phyloP scores from a whole-genome alignment of 2,113 vertebrate species.

The Syngnathus typhle region DNA sequence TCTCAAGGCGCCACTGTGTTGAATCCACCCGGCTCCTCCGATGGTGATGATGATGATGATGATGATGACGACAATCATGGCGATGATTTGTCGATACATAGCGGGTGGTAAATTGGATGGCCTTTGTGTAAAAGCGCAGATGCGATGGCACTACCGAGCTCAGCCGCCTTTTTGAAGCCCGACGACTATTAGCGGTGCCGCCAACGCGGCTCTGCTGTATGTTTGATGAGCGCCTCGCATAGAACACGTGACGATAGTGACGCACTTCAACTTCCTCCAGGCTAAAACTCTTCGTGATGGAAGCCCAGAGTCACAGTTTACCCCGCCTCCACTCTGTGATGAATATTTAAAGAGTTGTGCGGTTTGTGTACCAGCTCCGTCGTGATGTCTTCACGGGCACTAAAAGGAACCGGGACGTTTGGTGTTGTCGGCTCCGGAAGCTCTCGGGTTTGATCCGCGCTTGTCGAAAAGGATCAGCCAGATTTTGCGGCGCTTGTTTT shows the following conservation, averaged over 20 bases:
- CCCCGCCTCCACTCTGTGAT: constrained; percentile 35
- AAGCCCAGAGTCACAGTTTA: constrained; percentile 34
- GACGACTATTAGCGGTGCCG: constrained; percentile 41
- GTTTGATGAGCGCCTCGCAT: constrained; percentile 57
- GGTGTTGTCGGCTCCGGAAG: constrained; percentile 45
- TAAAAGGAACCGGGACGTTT: constrained; percentile 26
- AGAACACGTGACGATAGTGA: constrained; percentile 35
- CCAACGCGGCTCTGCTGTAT: constrained; percentile 49
- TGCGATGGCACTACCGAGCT: constrained; percentile 60
- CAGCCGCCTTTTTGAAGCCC: constrained; percentile 54
- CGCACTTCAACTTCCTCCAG: constrained; percentile 38
- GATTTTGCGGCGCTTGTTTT: constrained; percentile 39
- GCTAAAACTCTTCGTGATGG: constrained; percentile 47
- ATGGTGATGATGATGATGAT: neutral
- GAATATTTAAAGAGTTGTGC: constrained; percentile 54
- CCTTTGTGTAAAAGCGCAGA: constrained; percentile 31
- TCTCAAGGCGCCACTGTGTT: too few species aligned
- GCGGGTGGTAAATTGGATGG: constrained; percentile 24
- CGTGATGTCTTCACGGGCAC: constrained; percentile 34
- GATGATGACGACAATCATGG: neutral
- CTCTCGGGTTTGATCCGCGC: neutral
- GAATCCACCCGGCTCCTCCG: neutral
- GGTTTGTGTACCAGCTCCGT: constrained; percentile 51
- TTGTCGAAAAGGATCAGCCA: constrained; percentile 23
- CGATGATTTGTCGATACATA: constrained; percentile 23